These are phyloP conservation scores for Ophioderma brevispina DNA, from an alignment of 35 echinoderm and acorn worm genomes.

Conservation along the genomic window DNA sequence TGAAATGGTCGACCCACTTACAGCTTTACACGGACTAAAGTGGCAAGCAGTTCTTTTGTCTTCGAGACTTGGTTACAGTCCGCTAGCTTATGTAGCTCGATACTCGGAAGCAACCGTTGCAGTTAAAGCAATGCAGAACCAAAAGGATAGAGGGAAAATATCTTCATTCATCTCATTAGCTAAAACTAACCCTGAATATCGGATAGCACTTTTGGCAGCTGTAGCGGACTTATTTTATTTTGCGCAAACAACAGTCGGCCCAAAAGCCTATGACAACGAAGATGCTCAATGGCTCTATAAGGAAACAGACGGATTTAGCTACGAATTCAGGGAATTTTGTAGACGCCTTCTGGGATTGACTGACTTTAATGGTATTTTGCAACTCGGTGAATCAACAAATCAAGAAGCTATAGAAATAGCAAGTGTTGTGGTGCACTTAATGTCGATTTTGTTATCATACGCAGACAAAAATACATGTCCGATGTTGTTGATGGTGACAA, in stretches of 20 bases:
- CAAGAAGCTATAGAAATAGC: neutral
- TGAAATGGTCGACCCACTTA: neutral
- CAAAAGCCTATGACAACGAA: neutral
- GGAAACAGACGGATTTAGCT: neutral
- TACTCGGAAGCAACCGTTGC: neutral
- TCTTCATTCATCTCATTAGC: neutral
- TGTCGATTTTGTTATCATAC: neutral
- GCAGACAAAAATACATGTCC: neutral
- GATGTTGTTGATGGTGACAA: neutral
- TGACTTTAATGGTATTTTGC: constrained; percentile 23
- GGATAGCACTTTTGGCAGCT: constrained; percentile 22
- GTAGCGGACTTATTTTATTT: constrained; percentile 14
- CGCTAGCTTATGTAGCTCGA: constrained; percentile 3
- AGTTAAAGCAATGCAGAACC: neutral
- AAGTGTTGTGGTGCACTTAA: constrained; percentile 10
- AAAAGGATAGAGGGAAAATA: neutral
- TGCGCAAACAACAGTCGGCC: neutral
- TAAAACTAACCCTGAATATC: neutral
- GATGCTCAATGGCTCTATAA: neutral
- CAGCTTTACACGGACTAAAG: neutral
- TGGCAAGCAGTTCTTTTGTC: neutral
- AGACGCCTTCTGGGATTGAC: neutral
- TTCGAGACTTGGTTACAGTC: constrained; percentile 16
- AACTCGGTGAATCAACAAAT: neutral
- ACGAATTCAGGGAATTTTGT: neutral